phyloP scores from a whole-genome alignment of 2,113 vertebrate genomes.

The Caracal caracal region DNA sequence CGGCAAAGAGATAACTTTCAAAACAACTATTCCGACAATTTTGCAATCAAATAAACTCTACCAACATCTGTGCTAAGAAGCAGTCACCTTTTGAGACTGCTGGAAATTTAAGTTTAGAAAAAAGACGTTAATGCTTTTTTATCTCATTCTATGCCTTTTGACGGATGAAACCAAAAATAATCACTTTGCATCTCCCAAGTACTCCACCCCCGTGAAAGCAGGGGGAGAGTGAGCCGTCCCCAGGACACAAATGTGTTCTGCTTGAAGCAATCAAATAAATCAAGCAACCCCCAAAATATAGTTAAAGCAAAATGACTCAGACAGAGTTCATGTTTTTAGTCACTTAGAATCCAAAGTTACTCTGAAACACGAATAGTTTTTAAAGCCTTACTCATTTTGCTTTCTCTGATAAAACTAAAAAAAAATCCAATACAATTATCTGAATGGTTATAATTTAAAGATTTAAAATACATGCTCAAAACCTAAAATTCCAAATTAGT shows the following conservation, averaged over 20 bases:
- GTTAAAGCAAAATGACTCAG: constrained; percentile 72
- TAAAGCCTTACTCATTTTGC: constrained; percentile 74
- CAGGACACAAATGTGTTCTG: constrained; percentile 68
- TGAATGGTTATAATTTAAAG: constrained; percentile 85
- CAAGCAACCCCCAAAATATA: constrained; percentile 65
- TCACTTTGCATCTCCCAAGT: constrained; percentile 67
- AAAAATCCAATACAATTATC: constrained; percentile 82
- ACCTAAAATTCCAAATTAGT: constrained; percentile 79
- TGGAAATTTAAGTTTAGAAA: constrained; percentile 66
- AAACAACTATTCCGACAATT: constrained; percentile 73
- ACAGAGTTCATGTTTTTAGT: constrained; percentile 71
- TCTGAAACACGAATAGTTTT: constrained; percentile 74
- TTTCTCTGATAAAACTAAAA: constrained; percentile 79
- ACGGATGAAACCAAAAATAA: constrained; percentile 76
- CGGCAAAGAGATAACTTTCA: constrained; percentile 68
- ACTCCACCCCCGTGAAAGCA: constrained; percentile 65
- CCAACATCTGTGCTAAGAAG: constrained; percentile 65
- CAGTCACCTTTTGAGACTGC: constrained; percentile 70
- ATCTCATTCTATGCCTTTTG: constrained; percentile 74
- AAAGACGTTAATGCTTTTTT: constrained; percentile 70
- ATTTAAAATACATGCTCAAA: constrained; percentile 81
- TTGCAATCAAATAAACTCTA: constrained; percentile 71
- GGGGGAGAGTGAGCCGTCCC: constrained; percentile 28
- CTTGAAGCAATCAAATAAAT: constrained; percentile 75
- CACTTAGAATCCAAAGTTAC: constrained; percentile 76